Evolutionary conservation across 2,888 invertebrate species (phyloP), one percentile per base, ranked within the genome.

Genomic region (Crocallis elinguaria): DNA sequence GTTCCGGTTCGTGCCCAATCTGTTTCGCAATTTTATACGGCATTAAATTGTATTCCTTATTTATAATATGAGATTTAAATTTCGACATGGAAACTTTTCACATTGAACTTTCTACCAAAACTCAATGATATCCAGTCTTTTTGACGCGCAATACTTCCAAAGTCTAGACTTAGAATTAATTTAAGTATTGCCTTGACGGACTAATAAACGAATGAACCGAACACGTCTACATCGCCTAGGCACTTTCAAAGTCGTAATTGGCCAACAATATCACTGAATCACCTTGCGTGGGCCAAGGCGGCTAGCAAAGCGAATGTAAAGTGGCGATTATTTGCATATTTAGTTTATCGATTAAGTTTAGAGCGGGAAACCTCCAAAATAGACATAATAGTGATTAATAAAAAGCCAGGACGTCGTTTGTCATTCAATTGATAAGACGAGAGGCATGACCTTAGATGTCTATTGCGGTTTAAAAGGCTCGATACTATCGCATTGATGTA

Each of bases 211-310:
- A 52, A 52, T 57, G 59, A 78, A 77, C 77, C 75, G 75, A 77
- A 78, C 76, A 58, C 39, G 73, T 63, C 73, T 76, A 75, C 77
- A 77, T 75, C 66, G 66, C 72, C 77, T 81, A 82, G 82, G 77
- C 73, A 85, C 87, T 88, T 88, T 88, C 88, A 73, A 80, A 73
- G 73, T 77, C 71, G 82, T 83, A 82, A 86, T 86, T 88, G 87
- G 87, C 71, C 75, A 83, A 80, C 82, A 81, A 86, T 86, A 86
- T 83, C 82, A 87, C 85, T 85, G 81, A 86, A 83, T 86, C 84
- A 86, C 89, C 86, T 88, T 84, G 90, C 83, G 78, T 85, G 82
- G 88, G 86, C 86, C 88, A 89, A 90, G 88, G 88, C 80, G 73
- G 75, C 75, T 73, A 51, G 67, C 70, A 71, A 82, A 87, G 88